These are phyloP conservation scores for Germaria angustata DNA, from an alignment of 2,888 invertebrate species.

Conservation along the genomic window DNA sequence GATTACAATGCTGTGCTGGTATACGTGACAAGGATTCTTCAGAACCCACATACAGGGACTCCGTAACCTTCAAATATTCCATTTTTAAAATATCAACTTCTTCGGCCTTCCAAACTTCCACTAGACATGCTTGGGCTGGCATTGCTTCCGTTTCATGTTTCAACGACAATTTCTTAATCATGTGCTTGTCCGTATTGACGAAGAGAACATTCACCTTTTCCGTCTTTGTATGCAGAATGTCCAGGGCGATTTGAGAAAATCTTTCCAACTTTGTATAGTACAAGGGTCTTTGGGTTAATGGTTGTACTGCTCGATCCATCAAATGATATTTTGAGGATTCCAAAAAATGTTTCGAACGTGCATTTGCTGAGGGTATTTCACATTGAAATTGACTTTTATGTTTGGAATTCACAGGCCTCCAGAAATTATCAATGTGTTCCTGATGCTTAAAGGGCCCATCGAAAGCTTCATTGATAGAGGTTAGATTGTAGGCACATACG, in stretches of 20 bases:
- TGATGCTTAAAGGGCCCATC: slow-evolving; percentile 93
- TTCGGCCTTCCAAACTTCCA: slow-evolving; percentile 89
- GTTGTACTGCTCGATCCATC: slow-evolving; percentile 92
- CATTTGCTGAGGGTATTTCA: slow-evolving; percentile 75
- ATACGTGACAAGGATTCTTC: slow-evolving; percentile 86
- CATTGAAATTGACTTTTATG: slow-evolving; percentile 85
- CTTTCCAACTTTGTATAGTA: slow-evolving; percentile 86
- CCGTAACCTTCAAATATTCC: slow-evolving; percentile 90
- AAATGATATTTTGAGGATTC: slow-evolving; percentile 89
- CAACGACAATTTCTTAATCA: slow-evolving; percentile 90
- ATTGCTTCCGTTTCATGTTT: slow-evolving; percentile 75
- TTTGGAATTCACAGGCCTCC: slow-evolving; percentile 85
- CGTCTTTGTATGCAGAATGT: slow-evolving; percentile 86
- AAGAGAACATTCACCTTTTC: slow-evolving; percentile 88
- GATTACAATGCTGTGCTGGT: slow-evolving; percentile 88
- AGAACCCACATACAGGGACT: slow-evolving; percentile 89
- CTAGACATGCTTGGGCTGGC: slow-evolving; percentile 87
- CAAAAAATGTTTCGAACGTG: slow-evolving; percentile 79
- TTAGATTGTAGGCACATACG: slow-evolving; percentile 93
- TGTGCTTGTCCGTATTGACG: slow-evolving; percentile 87
- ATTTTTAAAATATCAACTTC: slow-evolving; percentile 82
- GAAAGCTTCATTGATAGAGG: slow-evolving; percentile 89
- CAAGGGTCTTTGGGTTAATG: slow-evolving; percentile 85
- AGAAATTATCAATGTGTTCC: slow-evolving; percentile 86
- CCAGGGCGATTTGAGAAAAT: slow-evolving; percentile 90